A percentile compares a stretch with the other conserved stretches of the same genome.
Evolutionary conservation across 2,797 vertebrate genomes (phyloP).

Genomic region (Dicrostonyx torquatus): DNA sequence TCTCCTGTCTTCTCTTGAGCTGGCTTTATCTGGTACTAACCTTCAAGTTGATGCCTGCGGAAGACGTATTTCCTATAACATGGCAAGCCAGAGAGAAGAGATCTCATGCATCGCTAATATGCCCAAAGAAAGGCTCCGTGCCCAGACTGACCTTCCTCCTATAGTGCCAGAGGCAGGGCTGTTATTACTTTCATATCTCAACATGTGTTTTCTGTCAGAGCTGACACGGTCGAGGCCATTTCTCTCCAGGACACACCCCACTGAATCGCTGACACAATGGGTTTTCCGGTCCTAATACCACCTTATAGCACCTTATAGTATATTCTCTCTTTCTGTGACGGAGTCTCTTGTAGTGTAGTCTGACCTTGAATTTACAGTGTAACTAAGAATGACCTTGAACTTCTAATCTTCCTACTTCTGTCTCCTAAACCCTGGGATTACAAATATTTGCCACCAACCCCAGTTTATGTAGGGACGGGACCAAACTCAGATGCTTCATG

Average conservation of each 20-base stretch:
- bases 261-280: neutral
- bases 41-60: neutral
- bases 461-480: neutral
- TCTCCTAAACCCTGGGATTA: neutral
- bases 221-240: neutral
- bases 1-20: conserved; percentile 25
- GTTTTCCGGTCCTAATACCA: neutral
- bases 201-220: neutral
- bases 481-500: neutral
- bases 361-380: neutral
- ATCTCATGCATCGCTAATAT: neutral
- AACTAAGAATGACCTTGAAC: neutral
- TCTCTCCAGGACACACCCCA: neutral
- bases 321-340: neutral
- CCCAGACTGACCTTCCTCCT: neutral
- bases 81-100: neutral
- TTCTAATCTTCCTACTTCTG: neutral
- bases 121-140: neutral
- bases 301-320: no score
- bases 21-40: conserved; percentile 33
- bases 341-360: neutral
- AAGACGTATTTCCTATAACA: neutral
- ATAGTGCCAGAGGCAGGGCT: neutral
- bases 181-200: neutral
- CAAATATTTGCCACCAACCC: neutral